phyloP scores from a whole-genome alignment of 2,888 invertebrate species.

The Tetragonula carbonaria region DNA sequence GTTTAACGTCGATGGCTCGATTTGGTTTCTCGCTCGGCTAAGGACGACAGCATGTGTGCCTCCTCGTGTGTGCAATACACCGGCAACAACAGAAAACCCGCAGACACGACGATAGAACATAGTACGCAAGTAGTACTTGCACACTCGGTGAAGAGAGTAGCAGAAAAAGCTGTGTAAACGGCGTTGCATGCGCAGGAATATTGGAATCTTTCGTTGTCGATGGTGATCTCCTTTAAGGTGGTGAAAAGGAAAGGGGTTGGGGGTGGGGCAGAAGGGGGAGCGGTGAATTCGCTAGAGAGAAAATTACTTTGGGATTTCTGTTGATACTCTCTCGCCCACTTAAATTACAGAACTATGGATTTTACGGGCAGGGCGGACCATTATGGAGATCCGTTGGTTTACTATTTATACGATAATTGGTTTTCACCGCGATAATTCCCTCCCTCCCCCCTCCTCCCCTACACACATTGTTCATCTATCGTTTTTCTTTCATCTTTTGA shows the following conservation, averaged over 20 bases:
- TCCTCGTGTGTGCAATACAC: not conserved
- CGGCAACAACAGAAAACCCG: slow-evolving; percentile 22
- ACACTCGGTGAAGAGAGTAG: slow-evolving; percentile 38
- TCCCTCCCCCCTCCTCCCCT: too few species aligned
- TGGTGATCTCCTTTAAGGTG: slow-evolving; percentile 59
- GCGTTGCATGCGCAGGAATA: slow-evolving; percentile 57
- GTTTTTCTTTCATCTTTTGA: not conserved
- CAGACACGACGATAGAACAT: not conserved
- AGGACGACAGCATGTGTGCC: not conserved
- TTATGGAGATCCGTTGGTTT: slow-evolving; percentile 32
- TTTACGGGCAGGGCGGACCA: slow-evolving; percentile 47
- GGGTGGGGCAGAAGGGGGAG: not conserved
- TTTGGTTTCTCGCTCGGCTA: not conserved
- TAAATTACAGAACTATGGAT: slow-evolving; percentile 47
- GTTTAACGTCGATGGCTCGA: not conserved
- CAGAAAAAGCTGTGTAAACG: slow-evolving; percentile 58
- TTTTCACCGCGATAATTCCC: not conserved
- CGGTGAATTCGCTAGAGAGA: slow-evolving; percentile 44
- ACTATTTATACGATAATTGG: slow-evolving; percentile 43
- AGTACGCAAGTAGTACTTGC: too few species aligned
- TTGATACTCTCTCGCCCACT: slow-evolving; percentile 44
- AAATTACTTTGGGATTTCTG: slow-evolving; percentile 66
- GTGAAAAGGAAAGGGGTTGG: not conserved
- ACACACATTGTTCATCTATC: not conserved
- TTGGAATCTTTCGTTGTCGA: slow-evolving; percentile 56